Evolutionary conservation across 2,113 vertebrate species (phyloP), one percentile per base, ranked within the genome.

Genomic region (Oenanthe melanoleuca): DNA sequence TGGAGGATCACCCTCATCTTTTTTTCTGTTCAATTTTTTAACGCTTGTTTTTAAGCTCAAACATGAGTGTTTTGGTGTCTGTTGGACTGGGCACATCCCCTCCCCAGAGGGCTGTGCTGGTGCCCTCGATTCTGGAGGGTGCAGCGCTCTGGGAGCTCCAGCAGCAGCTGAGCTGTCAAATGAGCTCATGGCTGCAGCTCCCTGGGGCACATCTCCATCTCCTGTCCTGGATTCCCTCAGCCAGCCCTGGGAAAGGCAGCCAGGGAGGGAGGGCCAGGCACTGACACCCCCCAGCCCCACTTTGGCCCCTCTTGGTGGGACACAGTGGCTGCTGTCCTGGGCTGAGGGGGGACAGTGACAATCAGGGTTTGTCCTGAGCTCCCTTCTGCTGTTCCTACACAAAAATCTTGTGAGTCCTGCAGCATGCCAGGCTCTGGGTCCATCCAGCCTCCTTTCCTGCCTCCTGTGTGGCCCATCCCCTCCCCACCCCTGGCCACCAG

Each of bases 401-500:
- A 53, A 10, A 37, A 29, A 6, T 20, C 8, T 8, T 12, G 0
- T 1, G 31, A 28, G 33, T 38, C 37, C 57, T 47, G 45, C 28
- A 28, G 40, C 0, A 1, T 49, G 29, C 40, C 18, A 2, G 34
- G 21, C n/a, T 71, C 7, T 0, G 0, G 0, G 25, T 47, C 47
- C 38, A 2, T 26, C 34, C 3, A 2, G n/a, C 50, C 52, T 78
- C 8, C 31, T 55, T 47, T 12, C 37, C 53, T 29, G 12, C 40
- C 52, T 5, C 3, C 31, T 26, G 8, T 1, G 2, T 57, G 52
- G 31, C 75, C 45, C 0, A 0, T 67, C 18, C 53, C 31, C 10
- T 57, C 31, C 42, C 66, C 31, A 11, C 4, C 22, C 33, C 25
- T 72, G 49, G 24, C 75, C 75, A 42, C 49, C 53, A 56, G 55